phyloP scores from a whole-genome alignment of 2,113 vertebrate genomes.

The Dryoscopus gambensis region DNA sequence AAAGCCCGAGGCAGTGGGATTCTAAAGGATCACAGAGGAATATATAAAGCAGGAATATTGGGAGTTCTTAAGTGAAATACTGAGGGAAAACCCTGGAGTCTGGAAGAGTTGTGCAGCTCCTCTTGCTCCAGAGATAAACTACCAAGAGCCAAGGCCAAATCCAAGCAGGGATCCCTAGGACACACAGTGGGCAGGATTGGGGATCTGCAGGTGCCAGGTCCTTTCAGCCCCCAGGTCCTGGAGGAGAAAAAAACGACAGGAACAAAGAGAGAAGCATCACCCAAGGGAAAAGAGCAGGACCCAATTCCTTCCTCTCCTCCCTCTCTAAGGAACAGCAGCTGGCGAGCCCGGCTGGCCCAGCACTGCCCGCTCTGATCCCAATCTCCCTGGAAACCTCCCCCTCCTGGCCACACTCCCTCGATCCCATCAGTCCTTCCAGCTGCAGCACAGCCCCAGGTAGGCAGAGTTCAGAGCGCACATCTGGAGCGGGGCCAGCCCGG shows the following conservation, averaged over 20 bases:
- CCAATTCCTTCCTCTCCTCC: background rate
- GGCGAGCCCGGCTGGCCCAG: background rate
- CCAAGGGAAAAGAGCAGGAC: background rate
- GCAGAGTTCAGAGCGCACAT: background rate
- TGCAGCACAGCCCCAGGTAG: background rate
- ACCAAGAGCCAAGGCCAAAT: background rate
- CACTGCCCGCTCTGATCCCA: background rate
- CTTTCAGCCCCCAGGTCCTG: background rate
- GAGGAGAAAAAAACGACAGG: background rate
- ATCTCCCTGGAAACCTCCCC: background rate
- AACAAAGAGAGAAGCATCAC: background rate
- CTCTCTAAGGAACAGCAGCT: background rate
- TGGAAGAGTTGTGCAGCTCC: background rate
- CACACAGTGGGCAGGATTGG: background rate
- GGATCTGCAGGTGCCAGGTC: background rate
- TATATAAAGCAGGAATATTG: background rate
- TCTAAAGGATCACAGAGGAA: background rate
- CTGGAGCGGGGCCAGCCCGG: background rate
- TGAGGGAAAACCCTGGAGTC: background rate
- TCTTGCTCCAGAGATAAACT: background rate
- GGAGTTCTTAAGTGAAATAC: background rate
- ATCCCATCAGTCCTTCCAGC: background rate
- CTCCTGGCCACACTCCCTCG: background rate
- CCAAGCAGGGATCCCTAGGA: background rate
- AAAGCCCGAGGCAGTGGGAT: accelerated